Base-by-base conservation (phyloP, 2,888 invertebrate species). In the Sipha maydis region DNA sequence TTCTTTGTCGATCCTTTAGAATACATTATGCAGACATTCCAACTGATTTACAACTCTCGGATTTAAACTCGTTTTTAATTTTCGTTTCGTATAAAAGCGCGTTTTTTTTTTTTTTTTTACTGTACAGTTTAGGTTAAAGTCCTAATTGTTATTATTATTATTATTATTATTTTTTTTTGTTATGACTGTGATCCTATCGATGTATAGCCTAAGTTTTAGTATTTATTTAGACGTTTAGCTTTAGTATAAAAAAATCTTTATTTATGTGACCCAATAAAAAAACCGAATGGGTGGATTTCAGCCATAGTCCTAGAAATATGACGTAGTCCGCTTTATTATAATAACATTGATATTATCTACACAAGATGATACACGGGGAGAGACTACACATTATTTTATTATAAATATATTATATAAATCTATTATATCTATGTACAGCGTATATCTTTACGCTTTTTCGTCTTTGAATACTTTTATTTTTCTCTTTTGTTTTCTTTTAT, bases 151-250 rank as follows among this genome's bases (percentile, higher is more conserved):
- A 77, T 85, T 76, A 84, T 83, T 83, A 83, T 71, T 79, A 79
- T 79, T 73, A 41, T 79, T 86, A 77, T 86, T 85, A 54, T 78
- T 85, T 78, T 79, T 80, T 88, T 86, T 61, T 19, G 82, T 88
- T 88, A 82, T 69, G 88, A 75, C 88, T 88, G 88, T 88, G 88
- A 88, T 88, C 88, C 88, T 88, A 88, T 88, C 86, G 31, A 80
- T 76, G 67, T 82, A 69, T 67, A 79, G 86, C 61, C 41, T 88
- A 88, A 82, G 31, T 82, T 86, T 86, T 86, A 80, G 85, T 86
- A 86, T 85, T 85, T 85, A 78, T 78, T 28, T 85, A 85, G 41
- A 21, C 48, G 31, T 67, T 77, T 85, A 77, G 61, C 7, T 71
- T 17, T 84, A 84, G 73, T 76, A 76, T n/a, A 38, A 34, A 83